Evolutionary conservation across 2,113 vertebrate genomes (phyloP).

Genomic region (Oreochromis aureus): DNA sequence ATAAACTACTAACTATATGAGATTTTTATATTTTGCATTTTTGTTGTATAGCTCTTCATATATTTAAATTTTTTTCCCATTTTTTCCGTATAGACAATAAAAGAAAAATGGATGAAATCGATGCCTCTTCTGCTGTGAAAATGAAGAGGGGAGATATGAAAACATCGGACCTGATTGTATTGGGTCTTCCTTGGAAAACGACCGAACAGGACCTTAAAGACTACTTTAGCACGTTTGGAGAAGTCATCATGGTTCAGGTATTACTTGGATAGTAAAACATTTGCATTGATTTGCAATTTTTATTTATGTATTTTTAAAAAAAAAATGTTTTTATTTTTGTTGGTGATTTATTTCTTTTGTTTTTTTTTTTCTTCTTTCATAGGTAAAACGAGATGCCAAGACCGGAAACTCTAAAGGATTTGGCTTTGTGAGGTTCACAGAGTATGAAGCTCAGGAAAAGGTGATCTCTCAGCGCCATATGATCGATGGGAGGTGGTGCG

Average conservation of each 20-base stretch:
- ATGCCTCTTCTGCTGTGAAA: slow-evolving; percentile 93
- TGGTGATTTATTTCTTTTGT: background rate
- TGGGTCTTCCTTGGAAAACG: slow-evolving; percentile 97
- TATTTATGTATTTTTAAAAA: background rate
- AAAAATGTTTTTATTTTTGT: background rate
- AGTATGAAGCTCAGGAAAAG: slow-evolving; percentile 96
- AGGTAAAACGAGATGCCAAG: slow-evolving; percentile 97
- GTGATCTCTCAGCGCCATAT: slow-evolving; percentile 97
- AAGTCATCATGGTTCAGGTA: slow-evolving; percentile 99
- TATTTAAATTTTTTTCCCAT: fast-evolving
- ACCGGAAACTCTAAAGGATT: slow-evolving; percentile 97
- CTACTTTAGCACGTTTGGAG: slow-evolving; percentile 96
- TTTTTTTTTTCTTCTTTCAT: background rate
- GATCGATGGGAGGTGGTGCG: slow-evolving; percentile 98
- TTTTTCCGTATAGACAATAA: slow-evolving; percentile 83
- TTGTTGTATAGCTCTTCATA: background rate
- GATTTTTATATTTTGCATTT: background rate
- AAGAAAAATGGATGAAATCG: slow-evolving; percentile 98
- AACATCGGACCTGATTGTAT: slow-evolving; percentile 93
- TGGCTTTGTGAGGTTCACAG: slow-evolving; percentile 96
- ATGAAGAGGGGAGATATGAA: slow-evolving; percentile 97
- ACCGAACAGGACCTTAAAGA: slow-evolving; percentile 96
- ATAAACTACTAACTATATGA: background rate
- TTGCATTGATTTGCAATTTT: background rate
- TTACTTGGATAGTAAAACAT: background rate